Percentiles rank a stretch among this genome's conserved stretches.
Conservation (phyloP, 2,113 vertebrate species). For the Propithecus coquereli region DNA sequence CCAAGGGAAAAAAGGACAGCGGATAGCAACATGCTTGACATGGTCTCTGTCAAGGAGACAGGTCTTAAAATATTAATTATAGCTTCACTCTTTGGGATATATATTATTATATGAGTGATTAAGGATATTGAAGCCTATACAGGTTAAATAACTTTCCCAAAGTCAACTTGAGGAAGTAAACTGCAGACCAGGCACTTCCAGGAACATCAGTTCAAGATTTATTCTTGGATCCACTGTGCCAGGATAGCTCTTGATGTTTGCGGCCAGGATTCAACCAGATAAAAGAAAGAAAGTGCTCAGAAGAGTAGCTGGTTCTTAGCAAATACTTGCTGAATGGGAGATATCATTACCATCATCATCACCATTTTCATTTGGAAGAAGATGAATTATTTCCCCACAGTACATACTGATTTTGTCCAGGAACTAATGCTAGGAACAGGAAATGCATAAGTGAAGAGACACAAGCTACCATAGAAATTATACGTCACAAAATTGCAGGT, state of each 20-base stretch:
- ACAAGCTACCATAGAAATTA: accelerated
- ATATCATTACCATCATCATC: neutral
- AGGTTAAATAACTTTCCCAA: neutral
- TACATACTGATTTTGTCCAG: neutral
- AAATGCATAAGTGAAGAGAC: neutral
- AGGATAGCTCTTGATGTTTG: neutral
- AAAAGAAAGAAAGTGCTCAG: neutral
- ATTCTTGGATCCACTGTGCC: accelerated
- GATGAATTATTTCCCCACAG: neutral
- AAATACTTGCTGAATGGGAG: no score
- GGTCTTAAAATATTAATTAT: neutral
- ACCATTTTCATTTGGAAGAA: neutral
- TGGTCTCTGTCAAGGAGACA: neutral
- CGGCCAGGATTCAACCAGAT: neutral
- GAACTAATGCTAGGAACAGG: neutral
- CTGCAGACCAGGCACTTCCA: accelerated
- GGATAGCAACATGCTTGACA: accelerated
- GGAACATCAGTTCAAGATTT: accelerated
- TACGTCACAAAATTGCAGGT: neutral
- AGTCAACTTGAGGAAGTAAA: no score
- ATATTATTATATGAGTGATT: neutral
- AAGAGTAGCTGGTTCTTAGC: neutral
- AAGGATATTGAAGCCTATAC: accelerated
- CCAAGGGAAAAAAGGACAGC: accelerated
- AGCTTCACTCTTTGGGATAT: no score